Conservation (phyloP, 2,113 vertebrate genomes). For the Ondatra zibethicus region DNA sequence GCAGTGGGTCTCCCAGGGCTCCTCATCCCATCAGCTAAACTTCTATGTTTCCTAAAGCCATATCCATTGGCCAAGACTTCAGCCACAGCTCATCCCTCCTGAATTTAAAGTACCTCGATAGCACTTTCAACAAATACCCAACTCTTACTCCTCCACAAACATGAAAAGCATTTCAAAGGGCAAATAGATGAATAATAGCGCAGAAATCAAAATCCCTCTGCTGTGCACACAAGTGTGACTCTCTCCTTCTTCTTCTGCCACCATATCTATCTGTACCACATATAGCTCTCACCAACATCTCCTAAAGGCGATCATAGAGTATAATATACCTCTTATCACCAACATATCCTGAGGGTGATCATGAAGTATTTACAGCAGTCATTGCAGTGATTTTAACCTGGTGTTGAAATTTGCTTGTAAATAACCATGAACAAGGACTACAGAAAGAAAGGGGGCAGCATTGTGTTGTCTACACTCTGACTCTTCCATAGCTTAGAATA, state of each 20-base stretch:
- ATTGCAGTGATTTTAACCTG: not conserved
- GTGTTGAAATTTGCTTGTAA: not conserved
- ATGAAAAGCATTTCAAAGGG: not conserved
- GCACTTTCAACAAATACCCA: not conserved
- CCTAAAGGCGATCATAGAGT: not conserved
- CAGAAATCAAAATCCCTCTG: not conserved
- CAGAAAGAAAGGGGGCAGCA: too few relatives aligned
- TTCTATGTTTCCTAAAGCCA: not conserved
- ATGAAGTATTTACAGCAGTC: not conserved
- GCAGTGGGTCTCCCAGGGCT: accelerated
- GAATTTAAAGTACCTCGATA: not conserved
- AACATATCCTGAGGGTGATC: not conserved
- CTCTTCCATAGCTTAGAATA: not conserved
- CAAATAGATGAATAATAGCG: accelerated
- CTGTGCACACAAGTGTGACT: accelerated
- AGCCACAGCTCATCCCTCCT: not conserved
- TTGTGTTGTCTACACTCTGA: not conserved
- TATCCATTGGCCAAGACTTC: not conserved
- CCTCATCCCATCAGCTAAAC: not conserved
- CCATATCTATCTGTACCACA: not conserved
- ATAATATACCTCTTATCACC: not conserved
- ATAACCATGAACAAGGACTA: not conserved
- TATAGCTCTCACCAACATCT: not conserved
- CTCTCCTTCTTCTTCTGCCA: not conserved
- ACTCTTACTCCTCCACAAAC: not conserved